Evolutionary conservation across 37 sponge, comb jelly and placozoan genomes (phyloP), one percentile per base, ranked within the genome.

Genomic region (Theonella swinhoei): DNA sequence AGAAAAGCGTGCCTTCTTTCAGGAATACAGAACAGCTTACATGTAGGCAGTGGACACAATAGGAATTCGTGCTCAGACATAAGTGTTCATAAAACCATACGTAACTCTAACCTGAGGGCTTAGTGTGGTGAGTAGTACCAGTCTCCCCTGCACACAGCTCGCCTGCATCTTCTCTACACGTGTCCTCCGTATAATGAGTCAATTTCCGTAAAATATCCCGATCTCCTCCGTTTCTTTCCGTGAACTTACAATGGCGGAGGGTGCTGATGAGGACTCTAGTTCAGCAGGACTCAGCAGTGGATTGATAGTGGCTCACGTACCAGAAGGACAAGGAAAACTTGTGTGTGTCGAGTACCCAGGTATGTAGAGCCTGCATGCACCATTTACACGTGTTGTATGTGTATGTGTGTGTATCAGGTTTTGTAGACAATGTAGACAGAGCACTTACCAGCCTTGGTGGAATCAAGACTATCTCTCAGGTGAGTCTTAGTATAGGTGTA

Each of bases 321-420:
- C 75, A 1, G 80, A 67, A 47, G 42, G 39, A 3, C 58, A 66
- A 68, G 61, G 39, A 23, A 78, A 89, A 4, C 62, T 83, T 0
- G 1, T 78, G 36, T 84, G 80, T 31, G 61, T 89, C 19, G 85
- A 89, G 75, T 89, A 79, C 36, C 90, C 90, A 74, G 90, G 90
- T 89, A 36, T 28, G 66, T 23, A 28, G n/a, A n/a, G n/a, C n/a
- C n/a, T n/a, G n/a, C n/a, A n/a, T n/a, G n/a, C n/a, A n/a, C n/a
- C n/a, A n/a, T n/a, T n/a, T n/a, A n/a, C n/a, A n/a, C n/a, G n/a
- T n/a, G n/a, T n/a, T n/a, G n/a, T n/a, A n/a, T n/a, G n/a, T n/a
- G n/a, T n/a, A n/a, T n/a, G n/a, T n/a, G n/a, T n/a, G n/a, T n/a
- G n/a, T n/a, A n/a, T n/a, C n/a, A 91, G 92, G 84, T 3, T 30